Evolutionary conservation across 2,113 vertebrate species (phyloP), one percentile per base, ranked within the genome.

Genomic region (Sus scrofa): DNA sequence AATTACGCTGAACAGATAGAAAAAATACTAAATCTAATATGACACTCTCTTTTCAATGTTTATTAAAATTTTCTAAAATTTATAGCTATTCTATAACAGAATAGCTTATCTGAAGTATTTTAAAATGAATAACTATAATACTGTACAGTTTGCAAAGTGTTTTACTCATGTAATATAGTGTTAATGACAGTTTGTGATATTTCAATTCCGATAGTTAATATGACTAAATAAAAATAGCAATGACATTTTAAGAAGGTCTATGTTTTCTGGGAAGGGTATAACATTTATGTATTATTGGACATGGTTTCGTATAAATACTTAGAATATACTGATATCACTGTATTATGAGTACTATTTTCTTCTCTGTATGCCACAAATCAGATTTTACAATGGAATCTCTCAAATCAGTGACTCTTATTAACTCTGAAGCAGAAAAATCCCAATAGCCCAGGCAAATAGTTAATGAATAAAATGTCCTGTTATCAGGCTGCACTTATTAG

Each of bases 401-500:
- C 88, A 87, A 94, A 88, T 79, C 22, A 89, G 26, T 84, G 60
- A 86, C 30, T 75, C 9, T 67, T 93, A 50, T 22, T 67, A 67
- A 84, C 37, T 75, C 3, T 81, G 54, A 74, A 89, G 26, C 22
- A 91, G 65, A 78, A 89, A 93, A 79, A 71, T 20, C 1, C 10
- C 14, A 34, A 89, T 1, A 87, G 15, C 6, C 4, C 5, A 94
- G 58, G 39, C 34, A 97, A 91, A 95, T 81, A 7, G 77, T 81
- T 95, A 89, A 95, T 83, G 50, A 20, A 58, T 34, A 95, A 97
- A 95, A 86, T 58, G 11, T n/a, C 4, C 4, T 93, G 30, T 91
- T 91, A 74, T 84, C 37, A 91, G 54, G 34, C 62, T 91, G 19
- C 65, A 89, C 56, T 96, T 94, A 93, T 79, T 95, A 95, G 26